Conservation (phyloP, 2,888 invertebrate species). For the Mechanitis messenoides region DNA sequence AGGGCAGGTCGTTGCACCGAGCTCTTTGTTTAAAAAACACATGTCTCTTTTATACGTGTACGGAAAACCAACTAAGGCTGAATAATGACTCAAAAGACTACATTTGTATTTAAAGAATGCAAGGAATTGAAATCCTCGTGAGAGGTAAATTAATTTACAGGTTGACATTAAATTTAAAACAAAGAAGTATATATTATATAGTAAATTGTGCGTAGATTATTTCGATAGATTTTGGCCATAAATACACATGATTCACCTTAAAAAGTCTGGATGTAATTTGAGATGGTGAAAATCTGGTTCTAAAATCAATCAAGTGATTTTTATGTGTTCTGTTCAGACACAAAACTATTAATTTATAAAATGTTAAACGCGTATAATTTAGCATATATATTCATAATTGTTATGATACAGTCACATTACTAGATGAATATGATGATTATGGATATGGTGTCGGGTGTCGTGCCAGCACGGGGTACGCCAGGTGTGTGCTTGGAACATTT, state of each 20-base stretch:
- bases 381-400: conserved; percentile 36
- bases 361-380: conserved; percentile 30
- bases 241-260: conserved; percentile 8
- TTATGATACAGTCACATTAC: conserved; percentile 25
- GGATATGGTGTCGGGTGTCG: conserved; percentile 43
- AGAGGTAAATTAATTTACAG: conserved; percentile 31
- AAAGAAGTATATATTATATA: conserved; percentile 16
- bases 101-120: conserved; percentile 41
- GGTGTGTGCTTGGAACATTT: conserved; percentile 64
- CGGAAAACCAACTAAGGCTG: conserved; percentile 53
- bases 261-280: conserved; percentile 22
- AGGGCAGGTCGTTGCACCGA: conserved; percentile 65
- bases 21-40: conserved; percentile 68
- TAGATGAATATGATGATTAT: conserved; percentile 28
- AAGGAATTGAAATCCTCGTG: conserved; percentile 39
- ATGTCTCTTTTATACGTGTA: conserved; percentile 57
- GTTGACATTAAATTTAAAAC: conserved; percentile 19
- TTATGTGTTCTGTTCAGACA: conserved; percentile 16
- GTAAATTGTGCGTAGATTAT: neutral
- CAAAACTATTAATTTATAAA: conserved; percentile 25
- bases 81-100: conserved; percentile 48
- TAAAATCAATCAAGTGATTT: conserved; percentile 16
- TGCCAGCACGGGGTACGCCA: conserved; percentile 62
- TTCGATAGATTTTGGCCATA: neutral
- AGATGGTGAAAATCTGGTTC: conserved; percentile 18